Base-by-base conservation (phyloP, 2,888 invertebrate genomes). In the Stenchaetothrips biformis region DNA sequence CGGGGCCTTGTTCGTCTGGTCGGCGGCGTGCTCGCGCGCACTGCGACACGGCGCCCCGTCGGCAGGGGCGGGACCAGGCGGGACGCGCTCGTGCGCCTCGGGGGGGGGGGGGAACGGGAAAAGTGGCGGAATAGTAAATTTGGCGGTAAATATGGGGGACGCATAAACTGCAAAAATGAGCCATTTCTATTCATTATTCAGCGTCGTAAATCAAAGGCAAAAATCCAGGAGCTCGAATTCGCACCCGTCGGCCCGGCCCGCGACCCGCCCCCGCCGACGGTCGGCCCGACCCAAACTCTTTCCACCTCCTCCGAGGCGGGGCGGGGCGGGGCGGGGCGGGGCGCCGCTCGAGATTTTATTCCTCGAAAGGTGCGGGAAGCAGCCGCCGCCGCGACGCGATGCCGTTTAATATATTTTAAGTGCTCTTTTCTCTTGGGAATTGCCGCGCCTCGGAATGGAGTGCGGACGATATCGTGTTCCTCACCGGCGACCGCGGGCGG, bases 101-200 rank as follows among this genome's bases (percentile, higher is more conserved):
- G n/a, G n/a, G n/a, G n/a, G n/a, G 53, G 13, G 2, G 53, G 16
- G n/a, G 67, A 74, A 16, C 2, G 13, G 16, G 67, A 74, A 74
- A 74, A 74, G 67, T 74, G 67, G 67, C 11, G 67, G 67, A 74
- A 74, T 74, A 74, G 67, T 74, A 74, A 74, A 74, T 74, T 74
- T 74, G 67, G 67, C 67, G 67, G 67, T 74, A 74, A 74, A 74
- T 74, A 74, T 74, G 67, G 25, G 67, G 67, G 67, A 74, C 67
- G 21, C 67, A 74, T 74, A 74, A 74, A 74, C 67, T 74, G 67
- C 67, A 25, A 74, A 74, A 74, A 74, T 74, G 67, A 74, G 67
- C 67, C 67, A 74, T 74, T 74, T 74, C 67, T 74, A 74, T 74
- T 74, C 67, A 74, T 74, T 74, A 74, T 74, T 74, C 67, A 74